Evolutionary conservation across 2,113 vertebrate species (phyloP).

Genomic region (Geococcyx californianus): DNA sequence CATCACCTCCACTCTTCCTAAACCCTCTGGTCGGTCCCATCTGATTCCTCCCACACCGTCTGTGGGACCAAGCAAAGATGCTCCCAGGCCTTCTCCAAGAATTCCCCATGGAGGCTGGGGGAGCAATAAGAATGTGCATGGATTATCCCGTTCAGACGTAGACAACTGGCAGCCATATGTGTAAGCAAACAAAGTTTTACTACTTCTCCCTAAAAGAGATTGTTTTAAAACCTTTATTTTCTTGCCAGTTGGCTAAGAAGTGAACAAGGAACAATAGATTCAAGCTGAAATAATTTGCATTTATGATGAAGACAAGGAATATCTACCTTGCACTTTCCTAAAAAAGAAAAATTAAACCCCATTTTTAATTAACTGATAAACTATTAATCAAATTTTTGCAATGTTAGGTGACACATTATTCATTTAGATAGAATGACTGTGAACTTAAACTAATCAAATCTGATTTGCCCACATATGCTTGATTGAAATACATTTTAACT

Average conservation of each 20-base stretch:
- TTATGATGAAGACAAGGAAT: constrained; percentile 85
- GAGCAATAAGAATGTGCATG: not conserved
- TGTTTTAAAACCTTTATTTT: constrained; percentile 73
- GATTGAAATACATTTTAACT: constrained; percentile 89
- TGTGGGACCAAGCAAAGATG: not conserved
- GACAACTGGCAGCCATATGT: constrained; percentile 42
- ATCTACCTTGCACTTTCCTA: constrained; percentile 85
- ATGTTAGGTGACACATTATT: constrained; percentile 90
- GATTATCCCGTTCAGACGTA: not conserved
- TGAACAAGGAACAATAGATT: constrained; percentile 78
- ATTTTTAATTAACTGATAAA: constrained; percentile 90
- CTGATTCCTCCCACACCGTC: not conserved
- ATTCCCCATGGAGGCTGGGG: not conserved
- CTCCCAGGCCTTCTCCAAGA: not conserved
- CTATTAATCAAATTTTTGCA: constrained; percentile 90
- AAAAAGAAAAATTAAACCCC: constrained; percentile 84
- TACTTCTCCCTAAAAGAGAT: constrained; percentile 41
- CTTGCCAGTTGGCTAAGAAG: constrained; percentile 78
- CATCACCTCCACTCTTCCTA: not conserved
- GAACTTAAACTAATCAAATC: constrained; percentile 90
- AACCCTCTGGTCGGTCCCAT: not conserved
- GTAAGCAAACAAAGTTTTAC: constrained; percentile 65
- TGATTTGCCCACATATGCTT: constrained; percentile 88
- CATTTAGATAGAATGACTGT: constrained; percentile 88
- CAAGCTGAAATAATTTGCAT: constrained; percentile 85